Conservation (phyloP, 2,888 invertebrate genomes). For the Amphipoea oculea region DNA sequence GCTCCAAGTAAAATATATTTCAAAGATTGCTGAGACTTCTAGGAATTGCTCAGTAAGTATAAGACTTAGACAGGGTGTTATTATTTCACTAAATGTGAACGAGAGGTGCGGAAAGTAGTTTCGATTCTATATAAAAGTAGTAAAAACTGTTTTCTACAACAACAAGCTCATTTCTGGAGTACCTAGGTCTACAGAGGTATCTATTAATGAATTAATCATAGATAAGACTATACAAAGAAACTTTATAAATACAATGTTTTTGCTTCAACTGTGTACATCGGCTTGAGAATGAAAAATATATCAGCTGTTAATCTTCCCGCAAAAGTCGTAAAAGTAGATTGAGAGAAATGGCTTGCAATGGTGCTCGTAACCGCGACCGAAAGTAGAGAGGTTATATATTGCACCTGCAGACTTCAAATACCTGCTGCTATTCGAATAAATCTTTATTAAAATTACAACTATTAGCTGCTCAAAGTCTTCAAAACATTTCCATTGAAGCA, state of each 20-base stretch:
- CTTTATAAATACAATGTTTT: background rate
- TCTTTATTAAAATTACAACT: slow-evolving; percentile 6
- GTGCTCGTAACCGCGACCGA: slow-evolving; percentile 51
- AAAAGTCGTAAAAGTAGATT: slow-evolving; percentile 60
- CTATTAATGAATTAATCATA: background rate
- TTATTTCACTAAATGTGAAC: slow-evolving; percentile 5
- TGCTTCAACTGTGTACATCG: slow-evolving; percentile 7
- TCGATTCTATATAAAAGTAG: background rate
- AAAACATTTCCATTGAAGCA: background rate
- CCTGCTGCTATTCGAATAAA: slow-evolving; percentile 16
- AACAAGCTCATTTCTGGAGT: background rate
- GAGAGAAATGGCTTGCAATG: slow-evolving; percentile 58
- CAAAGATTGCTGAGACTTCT: background rate
- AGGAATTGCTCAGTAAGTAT: background rate
- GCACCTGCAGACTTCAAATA: slow-evolving; percentile 46
- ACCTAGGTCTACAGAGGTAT: background rate
- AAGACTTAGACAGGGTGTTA: background rate
- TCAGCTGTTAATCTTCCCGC: slow-evolving; percentile 54
- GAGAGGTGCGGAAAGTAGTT: background rate
- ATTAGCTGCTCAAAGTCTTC: background rate
- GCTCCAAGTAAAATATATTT: background rate
- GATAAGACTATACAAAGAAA: background rate
- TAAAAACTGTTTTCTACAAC: background rate
- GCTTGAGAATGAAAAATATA: slow-evolving; percentile 47
- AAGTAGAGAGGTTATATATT: slow-evolving; percentile 50